A percentile compares a stretch with the other conserved stretches of the same genome.
phyloP scores from a whole-genome alignment of 1,140 invertebrate species.

The Trichomalopsis sarcophagae region DNA sequence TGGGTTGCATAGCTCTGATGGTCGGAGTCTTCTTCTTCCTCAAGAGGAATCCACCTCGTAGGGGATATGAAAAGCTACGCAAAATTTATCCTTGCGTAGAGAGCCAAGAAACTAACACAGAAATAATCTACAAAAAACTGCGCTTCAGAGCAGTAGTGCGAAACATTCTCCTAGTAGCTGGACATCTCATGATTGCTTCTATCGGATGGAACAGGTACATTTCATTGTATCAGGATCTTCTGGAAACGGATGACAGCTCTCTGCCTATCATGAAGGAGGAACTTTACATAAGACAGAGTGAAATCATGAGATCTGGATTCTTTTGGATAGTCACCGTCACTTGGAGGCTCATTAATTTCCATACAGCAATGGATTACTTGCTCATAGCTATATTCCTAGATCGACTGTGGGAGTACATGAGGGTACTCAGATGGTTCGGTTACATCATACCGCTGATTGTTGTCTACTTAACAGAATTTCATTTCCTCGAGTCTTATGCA shows the following conservation, averaged over 20 bases:
- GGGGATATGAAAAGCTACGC: slow-evolving; percentile 79
- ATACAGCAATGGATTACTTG: slow-evolving; percentile 85
- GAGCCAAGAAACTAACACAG: slow-evolving; percentile 40
- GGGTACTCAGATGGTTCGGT: slow-evolving; percentile 79
- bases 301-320: slow-evolving; percentile 76
- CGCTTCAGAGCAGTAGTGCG: slow-evolving; percentile 78
- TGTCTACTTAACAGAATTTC: slow-evolving; percentile 77
- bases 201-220: slow-evolving; percentile 89
- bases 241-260: slow-evolving; percentile 78
- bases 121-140: slow-evolving; percentile 70
- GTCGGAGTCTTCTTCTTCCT: slow-evolving; percentile 80
- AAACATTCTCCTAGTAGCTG: slow-evolving; percentile 80
- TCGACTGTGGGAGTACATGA: slow-evolving; percentile 84
- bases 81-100: slow-evolving; percentile 67
- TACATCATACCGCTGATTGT: slow-evolving; percentile 76
- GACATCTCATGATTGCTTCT: slow-evolving; percentile 83
- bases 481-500: slow-evolving; percentile 61
- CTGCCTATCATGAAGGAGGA: slow-evolving; percentile 74
- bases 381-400: slow-evolving; percentile 88
- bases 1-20: slow-evolving; percentile 82
- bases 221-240: slow-evolving; percentile 83
- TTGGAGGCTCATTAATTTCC: slow-evolving; percentile 88
- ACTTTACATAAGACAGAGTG: slow-evolving; percentile 64
- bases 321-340: slow-evolving; percentile 84
- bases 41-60: slow-evolving; percentile 80